Conservation (phyloP, 2,797 vertebrate genomes). For the Sebastes flavidus region DNA sequence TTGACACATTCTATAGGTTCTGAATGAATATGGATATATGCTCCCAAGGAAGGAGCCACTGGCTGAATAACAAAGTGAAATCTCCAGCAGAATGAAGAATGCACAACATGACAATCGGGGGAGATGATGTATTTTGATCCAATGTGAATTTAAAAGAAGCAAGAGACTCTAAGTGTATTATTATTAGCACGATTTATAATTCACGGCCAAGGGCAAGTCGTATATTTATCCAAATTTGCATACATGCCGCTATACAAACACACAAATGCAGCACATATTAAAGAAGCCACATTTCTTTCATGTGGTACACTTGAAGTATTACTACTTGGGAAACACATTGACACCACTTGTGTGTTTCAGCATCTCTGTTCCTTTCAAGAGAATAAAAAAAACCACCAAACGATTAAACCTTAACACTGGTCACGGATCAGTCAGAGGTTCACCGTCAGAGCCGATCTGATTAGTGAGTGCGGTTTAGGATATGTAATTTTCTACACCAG, state of each 20-base stretch:
- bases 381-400: background rate
- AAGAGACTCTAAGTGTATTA: constrained; percentile 64
- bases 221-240: constrained; percentile 78
- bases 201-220: constrained; percentile 73
- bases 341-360: constrained; percentile 1
- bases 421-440: constrained; percentile 49
- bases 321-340: constrained; percentile 16
- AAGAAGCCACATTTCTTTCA: constrained; percentile 34
- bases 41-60: constrained; percentile 74
- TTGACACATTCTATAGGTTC: constrained; percentile 84
- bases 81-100: constrained; percentile 59
- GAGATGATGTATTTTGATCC: constrained; percentile 70
- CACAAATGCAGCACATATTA: constrained; percentile 41
- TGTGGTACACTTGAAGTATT: constrained; percentile 8
- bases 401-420: constrained; percentile 24
- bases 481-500: constrained; percentile 54
- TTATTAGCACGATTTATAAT: constrained; percentile 73
- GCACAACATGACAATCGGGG: constrained; percentile 67
- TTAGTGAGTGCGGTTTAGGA: constrained; percentile 50
- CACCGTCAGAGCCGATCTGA: constrained; percentile 41
- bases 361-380: constrained; percentile 16
- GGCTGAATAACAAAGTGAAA: constrained; percentile 80
- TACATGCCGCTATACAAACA: constrained; percentile 59
- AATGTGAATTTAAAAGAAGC: constrained; percentile 70
- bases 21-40: constrained; percentile 83